A percentile compares a stretch with the other conserved stretches of the same genome.
Evolutionary conservation across 92 coral and sea anemone genomes (phyloP).

Genomic region (Zoanthus gigantus): DNA sequence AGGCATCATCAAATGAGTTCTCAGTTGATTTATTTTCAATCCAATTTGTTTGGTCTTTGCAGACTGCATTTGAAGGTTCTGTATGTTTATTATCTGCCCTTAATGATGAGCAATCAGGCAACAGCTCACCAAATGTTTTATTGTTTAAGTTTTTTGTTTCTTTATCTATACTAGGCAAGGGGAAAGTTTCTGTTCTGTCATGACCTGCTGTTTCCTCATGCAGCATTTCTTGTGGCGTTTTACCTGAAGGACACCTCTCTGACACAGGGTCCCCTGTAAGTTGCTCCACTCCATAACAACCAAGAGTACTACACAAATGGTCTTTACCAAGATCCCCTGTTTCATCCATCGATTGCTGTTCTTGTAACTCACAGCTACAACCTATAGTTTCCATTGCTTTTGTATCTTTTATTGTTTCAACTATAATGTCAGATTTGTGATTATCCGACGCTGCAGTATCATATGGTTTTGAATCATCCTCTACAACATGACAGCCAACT

Average conservation of each 20-base stretch:
- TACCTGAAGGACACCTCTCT: neutral
- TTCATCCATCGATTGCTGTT: neutral
- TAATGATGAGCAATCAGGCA: constrained; percentile 6
- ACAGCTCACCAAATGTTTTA: constrained; percentile 6
- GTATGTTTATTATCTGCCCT: neutral
- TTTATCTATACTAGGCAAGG: neutral
- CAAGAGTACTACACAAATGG: neutral
- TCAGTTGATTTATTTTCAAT: constrained; percentile 11
- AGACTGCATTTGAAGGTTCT: neutral
- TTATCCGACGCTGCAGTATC: neutral
- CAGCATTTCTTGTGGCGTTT: neutral
- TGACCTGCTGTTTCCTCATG: neutral
- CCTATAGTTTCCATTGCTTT: neutral
- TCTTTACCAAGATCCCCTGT: neutral
- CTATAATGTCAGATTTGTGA: neutral
- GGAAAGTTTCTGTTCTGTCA: neutral
- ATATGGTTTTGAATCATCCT: neutral
- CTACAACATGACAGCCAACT: constrained; percentile 21
- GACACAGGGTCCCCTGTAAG: neutral
- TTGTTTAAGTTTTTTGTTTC: neutral
- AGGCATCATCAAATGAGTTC: constrained; percentile 9
- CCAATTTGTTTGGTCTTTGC: constrained; percentile 10
- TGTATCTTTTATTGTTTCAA: neutral
- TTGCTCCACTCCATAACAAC: neutral
- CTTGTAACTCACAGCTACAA: neutral